Percentiles rank a stretch among this genome's conserved stretches.
Evolutionary conservation across 2,888 invertebrate species (phyloP).

Genomic region (Eulithis prunata): DNA sequence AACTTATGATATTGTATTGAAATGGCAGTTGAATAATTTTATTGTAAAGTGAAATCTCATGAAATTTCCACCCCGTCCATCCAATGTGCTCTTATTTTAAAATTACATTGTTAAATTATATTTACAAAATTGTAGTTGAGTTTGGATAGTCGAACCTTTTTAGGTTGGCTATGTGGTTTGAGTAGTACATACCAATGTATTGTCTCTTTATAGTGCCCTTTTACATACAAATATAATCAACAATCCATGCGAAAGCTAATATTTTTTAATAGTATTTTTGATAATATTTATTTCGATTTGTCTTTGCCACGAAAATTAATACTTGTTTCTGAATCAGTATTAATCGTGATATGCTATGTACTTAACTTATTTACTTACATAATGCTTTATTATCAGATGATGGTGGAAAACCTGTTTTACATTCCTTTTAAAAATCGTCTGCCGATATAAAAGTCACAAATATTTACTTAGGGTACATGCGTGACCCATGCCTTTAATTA

Average conservation of each 20-base stretch:
- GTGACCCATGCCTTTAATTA: conserved; percentile 39
- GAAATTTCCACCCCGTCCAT: conserved; percentile 55
- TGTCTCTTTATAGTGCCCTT: not conserved
- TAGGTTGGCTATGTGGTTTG: conserved; percentile 2
- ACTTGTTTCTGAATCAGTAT: conserved; percentile 54
- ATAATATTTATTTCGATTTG: not conserved
- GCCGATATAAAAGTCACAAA: conserved; percentile 24
- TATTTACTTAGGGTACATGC: conserved; percentile 11
- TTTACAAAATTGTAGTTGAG: conserved; percentile 37
- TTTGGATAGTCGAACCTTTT: conserved; percentile 19
- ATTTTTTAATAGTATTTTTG: no score
- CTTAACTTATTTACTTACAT: conserved; percentile 1
- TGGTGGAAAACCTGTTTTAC: not conserved
- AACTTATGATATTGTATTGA: conserved; percentile 28
- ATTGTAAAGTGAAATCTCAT: conserved; percentile 32
- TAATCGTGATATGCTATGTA: conserved; percentile 33
- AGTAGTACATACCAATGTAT: not conserved
- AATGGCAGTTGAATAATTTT: conserved; percentile 23
- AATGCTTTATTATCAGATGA: not conserved
- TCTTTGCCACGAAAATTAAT: conserved; percentile 45
- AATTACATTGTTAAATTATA: conserved; percentile 41
- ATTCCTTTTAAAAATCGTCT: conserved; percentile 15
- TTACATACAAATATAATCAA: not conserved
- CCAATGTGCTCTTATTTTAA: conserved; percentile 35
- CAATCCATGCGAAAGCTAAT: not conserved